Evolutionary conservation across 2,113 vertebrate species (phyloP), one percentile per base, ranked within the genome.

Genomic region (Chunga burmeisteri): DNA sequence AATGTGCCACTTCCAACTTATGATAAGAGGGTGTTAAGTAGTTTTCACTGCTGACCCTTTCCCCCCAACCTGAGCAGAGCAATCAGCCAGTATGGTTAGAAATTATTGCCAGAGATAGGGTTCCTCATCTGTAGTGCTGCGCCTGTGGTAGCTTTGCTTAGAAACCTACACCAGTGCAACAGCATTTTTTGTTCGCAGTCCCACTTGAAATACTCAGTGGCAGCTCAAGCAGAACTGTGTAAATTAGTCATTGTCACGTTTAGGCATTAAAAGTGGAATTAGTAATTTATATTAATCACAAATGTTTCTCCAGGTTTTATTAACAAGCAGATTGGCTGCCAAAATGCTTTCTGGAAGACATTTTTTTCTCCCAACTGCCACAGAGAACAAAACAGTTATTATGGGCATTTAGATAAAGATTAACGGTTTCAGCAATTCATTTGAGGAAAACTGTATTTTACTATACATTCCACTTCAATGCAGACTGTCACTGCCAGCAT

Each of bases 371-470:
- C 81, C 62, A 96, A 56, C 96, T 97, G 96, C 96, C 97, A 97
- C 84, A 78, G 96, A 96, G 96, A 98, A 97, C 94, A 98, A 97
- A 98, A 92, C 74, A 84, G 95, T 97, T 97, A 97, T 98, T 98
- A 97, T 97, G 97, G 93, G 56, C 97, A 97, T 98, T 98, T 98
- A 98, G 97, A 98, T 98, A 98, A 98, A 99, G 98, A 99, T 98
- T 92, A 99, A 99, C 94, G 49, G 97, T 98, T 98, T 98, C 95
- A 95, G 97, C 98, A 97, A 94, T 98, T 98, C 97, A 96, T 97
- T 98, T 96, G 92, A 97, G 66, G 96, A 98, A 97, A 98, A 95
- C 61, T 80, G 52, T 95, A 90, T 96, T 98, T 98, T 98, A 97
- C 97, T 98, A 89, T 97, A 95, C 93, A 97, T 98, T 98, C 93